Conservation (phyloP, 2,888 invertebrate species). For the Troides oblongomaculatus region DNA sequence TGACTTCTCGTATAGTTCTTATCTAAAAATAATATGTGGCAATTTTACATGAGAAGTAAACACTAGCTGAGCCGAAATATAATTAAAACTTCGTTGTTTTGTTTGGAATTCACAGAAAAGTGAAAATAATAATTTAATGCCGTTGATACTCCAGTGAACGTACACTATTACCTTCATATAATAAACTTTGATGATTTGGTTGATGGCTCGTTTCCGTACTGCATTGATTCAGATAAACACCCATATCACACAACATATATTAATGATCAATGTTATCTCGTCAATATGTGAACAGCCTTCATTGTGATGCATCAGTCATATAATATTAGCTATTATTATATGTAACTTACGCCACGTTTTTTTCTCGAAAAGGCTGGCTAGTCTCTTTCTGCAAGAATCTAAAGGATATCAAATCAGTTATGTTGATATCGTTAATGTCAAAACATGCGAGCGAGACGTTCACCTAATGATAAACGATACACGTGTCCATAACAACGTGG, state of each 20-base stretch:
- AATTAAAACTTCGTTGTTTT: background rate
- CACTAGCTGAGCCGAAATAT: background rate
- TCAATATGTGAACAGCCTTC: background rate
- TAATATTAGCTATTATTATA: too few species aligned
- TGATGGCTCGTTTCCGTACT: background rate
- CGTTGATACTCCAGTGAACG: background rate
- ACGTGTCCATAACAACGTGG: too few species aligned
- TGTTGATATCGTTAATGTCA: background rate
- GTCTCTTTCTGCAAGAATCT: constrained; percentile 1
- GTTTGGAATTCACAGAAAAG: background rate
- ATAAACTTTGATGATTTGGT: background rate
- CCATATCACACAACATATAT: constrained; percentile 4
- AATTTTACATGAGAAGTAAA: constrained; percentile 6
- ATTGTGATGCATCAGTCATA: background rate
- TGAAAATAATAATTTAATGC: background rate
- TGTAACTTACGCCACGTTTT: background rate
- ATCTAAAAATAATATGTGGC: constrained; percentile 11
- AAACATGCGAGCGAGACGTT: background rate
- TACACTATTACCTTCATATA: background rate
- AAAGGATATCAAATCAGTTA: constrained; percentile 20
- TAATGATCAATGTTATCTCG: constrained; percentile 15
- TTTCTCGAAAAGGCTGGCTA: constrained; percentile 8
- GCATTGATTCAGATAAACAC: background rate
- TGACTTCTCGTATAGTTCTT: constrained; percentile 3
- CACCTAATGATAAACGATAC: too few species aligned